A percentile compares a stretch with the other conserved stretches of the same genome.
These are phyloP conservation scores for Nasonia giraulti DNA, from an alignment of 1,140 invertebrate genomes.

Conservation along the genomic window DNA sequence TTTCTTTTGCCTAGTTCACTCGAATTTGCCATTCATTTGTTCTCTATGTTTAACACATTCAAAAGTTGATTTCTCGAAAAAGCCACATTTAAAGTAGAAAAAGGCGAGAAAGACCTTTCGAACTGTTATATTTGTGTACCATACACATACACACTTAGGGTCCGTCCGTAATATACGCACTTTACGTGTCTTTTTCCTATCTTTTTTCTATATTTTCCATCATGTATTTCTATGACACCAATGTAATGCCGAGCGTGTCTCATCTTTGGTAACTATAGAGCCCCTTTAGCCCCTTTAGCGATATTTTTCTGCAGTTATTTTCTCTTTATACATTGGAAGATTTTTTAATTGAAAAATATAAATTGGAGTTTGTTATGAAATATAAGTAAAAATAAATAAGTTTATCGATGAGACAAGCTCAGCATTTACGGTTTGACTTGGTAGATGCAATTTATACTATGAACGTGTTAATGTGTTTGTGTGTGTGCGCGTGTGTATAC, in stretches of 20 bases:
- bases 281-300: not conserved
- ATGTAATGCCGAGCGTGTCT: constrained; percentile 53
- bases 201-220: constrained; percentile 16
- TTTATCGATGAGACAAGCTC: constrained; percentile 58
- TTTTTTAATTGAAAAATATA: constrained; percentile 39
- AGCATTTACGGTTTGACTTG: constrained; percentile 47
- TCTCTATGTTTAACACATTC: constrained; percentile 3
- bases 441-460: constrained; percentile 52
- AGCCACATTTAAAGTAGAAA: constrained; percentile 66
- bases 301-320: not conserved
- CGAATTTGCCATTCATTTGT: constrained; percentile 53
- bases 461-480: constrained; percentile 29
- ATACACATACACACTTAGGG: constrained; percentile 19
- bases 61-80: constrained; percentile 36
- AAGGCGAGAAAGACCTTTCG: constrained; percentile 61
- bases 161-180: constrained; percentile 17
- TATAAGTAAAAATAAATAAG: constrained; percentile 52
- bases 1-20: constrained; percentile 50
- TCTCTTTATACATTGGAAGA: not conserved
- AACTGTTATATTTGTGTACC: not conserved
- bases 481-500: too few relatives aligned
- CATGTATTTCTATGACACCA: constrained; percentile 35
- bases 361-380: constrained; percentile 52
- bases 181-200: not conserved
- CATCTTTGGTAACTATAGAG: constrained; percentile 51